Evolutionary conservation across 2,888 invertebrate species (phyloP), one percentile per base, ranked within the genome.

Genomic region (Dolichomitus sp.): DNA sequence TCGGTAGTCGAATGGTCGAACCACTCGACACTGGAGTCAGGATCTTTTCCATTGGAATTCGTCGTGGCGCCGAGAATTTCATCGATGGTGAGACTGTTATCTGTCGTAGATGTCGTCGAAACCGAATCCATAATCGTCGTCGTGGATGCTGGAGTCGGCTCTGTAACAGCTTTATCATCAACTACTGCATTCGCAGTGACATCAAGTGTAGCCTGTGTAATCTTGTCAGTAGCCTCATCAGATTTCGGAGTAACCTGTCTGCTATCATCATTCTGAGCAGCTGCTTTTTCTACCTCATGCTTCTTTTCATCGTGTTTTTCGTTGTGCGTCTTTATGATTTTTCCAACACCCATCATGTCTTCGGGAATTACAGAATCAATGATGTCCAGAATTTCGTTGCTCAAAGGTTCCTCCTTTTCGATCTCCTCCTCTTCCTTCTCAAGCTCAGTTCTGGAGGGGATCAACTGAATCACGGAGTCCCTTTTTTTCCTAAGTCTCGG

Each of bases 371-470:
- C 91, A 1, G 91, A 90, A 63, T 93, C 93, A n/a, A 94, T 91
- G 6, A 93, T 93, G 54, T 93, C 91, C 0, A 93, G 81, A 76
- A 93, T 93, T 73, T 94, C 94, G 75, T 94, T 94, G 54, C 91
- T 93, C 45, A 93, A 30, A 14, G 92, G 89, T 48, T 92, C 90
- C 14, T 92, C 92, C 68, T 89, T 86, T 73, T 89, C 88, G 40
- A 90, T 89, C 17, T 90, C 89, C 63, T 86, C 81, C 33, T 81
- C 81, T 2, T 86, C 87, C 57, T 85, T 86, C 11, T 91, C 90
- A 1, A 90, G 72, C 37, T 93, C 92, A 14, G 85, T 89, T 42
- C 90, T 90, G 17, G 91, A 87, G 0, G 93, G 93, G 50, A 93
- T 93, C 14, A 93, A 45, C 68, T 93, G 93, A 19, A 88, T 88